These are phyloP conservation scores for Ellobius talpinus DNA, from an alignment of 2,113 vertebrate species.

Conservation along the genomic window DNA sequence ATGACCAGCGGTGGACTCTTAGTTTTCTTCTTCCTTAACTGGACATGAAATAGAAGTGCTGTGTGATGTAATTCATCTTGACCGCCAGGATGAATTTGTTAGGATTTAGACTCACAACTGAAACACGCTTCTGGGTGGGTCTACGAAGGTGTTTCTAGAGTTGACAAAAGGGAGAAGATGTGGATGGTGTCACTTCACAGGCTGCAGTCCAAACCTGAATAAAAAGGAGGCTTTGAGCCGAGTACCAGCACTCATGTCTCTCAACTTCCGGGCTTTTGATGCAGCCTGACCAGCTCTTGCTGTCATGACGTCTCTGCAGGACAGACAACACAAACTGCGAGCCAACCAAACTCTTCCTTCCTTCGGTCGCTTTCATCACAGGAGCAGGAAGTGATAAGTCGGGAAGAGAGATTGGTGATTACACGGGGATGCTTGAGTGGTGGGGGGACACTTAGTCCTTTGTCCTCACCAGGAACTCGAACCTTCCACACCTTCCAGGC, in stretches of 20 bases:
- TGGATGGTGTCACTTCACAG: neutral
- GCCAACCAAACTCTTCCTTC: neutral
- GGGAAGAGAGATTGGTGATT: neutral
- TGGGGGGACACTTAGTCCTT: neutral
- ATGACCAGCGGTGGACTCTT: neutral
- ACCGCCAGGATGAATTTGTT: neutral
- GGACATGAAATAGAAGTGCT: neutral
- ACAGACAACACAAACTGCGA: neutral
- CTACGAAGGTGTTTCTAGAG: neutral
- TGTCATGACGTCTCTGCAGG: neutral
- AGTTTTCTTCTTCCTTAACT: neutral
- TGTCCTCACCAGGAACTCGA: neutral
- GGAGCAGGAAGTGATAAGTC: neutral
- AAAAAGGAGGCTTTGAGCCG: neutral
- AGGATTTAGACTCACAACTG: neutral
- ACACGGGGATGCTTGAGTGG: neutral
- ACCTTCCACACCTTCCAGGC: neutral
- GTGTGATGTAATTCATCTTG: neutral
- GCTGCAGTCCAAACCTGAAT: neutral
- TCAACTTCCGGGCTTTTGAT: neutral
- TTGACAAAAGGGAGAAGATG: neutral
- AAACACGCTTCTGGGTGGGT: neutral
- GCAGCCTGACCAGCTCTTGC: neutral
- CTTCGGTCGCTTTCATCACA: neutral
- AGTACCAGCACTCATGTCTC: neutral